A percentile compares a stretch with the other conserved stretches of the same genome.
Conservation (phyloP, 2,113 vertebrate genomes). For the Cephalopterus ornatus region DNA sequence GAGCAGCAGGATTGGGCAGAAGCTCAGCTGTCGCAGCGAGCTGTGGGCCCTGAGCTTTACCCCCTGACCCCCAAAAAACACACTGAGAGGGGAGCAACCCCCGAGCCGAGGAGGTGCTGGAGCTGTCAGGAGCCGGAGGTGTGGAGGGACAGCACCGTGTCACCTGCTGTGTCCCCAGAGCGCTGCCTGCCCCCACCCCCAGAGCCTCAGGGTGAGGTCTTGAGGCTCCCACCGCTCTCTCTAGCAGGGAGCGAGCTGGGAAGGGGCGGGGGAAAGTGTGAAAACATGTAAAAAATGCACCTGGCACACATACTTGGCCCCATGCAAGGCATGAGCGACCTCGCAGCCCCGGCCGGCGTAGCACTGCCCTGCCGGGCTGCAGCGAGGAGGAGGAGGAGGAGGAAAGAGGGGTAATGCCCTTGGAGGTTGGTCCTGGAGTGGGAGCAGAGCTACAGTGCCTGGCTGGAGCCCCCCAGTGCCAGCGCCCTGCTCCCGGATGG, state of each 20-base stretch:
- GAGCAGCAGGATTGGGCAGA: slow-evolving; percentile 46
- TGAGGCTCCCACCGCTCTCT: accelerated
- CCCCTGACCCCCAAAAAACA: background rate
- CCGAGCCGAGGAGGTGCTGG: accelerated
- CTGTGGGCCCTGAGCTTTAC: background rate
- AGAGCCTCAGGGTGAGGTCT: background rate
- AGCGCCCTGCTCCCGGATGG: background rate
- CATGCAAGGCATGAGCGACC: background rate
- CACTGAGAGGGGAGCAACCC: background rate
- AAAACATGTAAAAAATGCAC: accelerated
- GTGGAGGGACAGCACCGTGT: background rate
- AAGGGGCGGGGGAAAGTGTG: background rate
- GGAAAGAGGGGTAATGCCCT: background rate
- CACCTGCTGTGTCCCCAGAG: background rate
- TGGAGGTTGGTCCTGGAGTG: background rate
- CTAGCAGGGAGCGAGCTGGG: background rate
- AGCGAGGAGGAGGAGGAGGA: background rate
- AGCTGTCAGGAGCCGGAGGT: background rate
- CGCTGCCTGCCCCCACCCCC: background rate
- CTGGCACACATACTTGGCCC: accelerated
- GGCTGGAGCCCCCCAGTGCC: background rate
- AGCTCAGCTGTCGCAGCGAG: background rate
- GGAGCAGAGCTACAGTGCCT: background rate
- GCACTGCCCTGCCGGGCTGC: background rate
- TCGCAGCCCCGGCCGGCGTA: accelerated